phyloP scores from a whole-genome alignment of 2,797 vertebrate species.

The Silurus lanzhouensis region DNA sequence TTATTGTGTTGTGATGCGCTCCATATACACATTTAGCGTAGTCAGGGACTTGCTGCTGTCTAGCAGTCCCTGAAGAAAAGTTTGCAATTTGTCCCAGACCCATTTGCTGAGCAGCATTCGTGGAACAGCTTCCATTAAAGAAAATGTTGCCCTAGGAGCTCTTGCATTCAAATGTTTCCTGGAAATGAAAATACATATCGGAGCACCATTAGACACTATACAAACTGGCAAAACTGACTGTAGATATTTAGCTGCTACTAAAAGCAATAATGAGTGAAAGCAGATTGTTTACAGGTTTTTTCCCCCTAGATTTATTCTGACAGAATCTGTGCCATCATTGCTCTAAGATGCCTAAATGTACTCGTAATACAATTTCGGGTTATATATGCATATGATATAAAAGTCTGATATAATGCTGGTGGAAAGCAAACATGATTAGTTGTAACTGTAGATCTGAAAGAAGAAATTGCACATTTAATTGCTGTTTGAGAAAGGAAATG shows the following conservation, averaged over 20 bases:
- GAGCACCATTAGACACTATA: background rate
- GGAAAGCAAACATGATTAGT: background rate
- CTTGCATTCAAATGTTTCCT: background rate
- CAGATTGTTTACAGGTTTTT: background rate
- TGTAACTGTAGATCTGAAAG: background rate
- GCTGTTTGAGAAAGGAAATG: background rate
- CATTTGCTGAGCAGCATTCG: background rate
- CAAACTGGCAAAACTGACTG: background rate
- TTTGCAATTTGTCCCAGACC: background rate
- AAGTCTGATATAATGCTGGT: background rate
- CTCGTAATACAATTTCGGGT: background rate
- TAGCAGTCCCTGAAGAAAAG: background rate
- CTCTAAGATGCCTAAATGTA: background rate
- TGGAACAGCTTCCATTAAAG: background rate
- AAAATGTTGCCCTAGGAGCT: background rate
- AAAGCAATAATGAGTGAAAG: background rate
- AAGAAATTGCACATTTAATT: background rate
- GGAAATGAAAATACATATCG: background rate
- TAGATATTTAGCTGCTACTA: background rate
- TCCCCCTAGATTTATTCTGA: background rate
- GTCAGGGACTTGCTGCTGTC: background rate
- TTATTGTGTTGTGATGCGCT: background rate
- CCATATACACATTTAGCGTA: background rate
- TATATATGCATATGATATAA: background rate
- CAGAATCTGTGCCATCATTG: background rate